Evolutionary conservation across 1,140 invertebrate species (phyloP).

Genomic region (Brachionus asplanchnoidis): DNA sequence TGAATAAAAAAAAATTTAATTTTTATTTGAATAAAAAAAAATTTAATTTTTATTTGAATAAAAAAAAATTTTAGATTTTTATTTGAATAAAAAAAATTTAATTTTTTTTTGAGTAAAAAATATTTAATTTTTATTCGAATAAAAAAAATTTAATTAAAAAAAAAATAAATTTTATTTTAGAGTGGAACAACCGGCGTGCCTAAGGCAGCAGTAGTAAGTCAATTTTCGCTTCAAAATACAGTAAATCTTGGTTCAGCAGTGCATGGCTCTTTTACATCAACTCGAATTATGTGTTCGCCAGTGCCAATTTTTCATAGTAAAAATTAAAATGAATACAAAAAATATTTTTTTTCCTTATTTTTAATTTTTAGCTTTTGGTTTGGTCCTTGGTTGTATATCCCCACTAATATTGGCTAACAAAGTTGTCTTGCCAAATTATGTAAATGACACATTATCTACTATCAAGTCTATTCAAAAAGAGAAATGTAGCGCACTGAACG

Average conservation of each 20-base stretch:
- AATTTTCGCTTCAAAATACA: slow-evolving; percentile 27
- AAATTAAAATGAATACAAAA: background rate
- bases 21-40: background rate
- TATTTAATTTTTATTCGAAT: background rate
- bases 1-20: background rate
- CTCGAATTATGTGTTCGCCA: background rate
- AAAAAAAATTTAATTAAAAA: background rate
- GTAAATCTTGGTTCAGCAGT: background rate
- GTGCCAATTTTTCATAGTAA: slow-evolving; percentile 34
- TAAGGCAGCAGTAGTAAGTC: background rate
- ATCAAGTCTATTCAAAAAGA: slow-evolving; percentile 66
- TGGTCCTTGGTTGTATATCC: slow-evolving; percentile 65
- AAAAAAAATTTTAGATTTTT: background rate
- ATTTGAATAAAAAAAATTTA: background rate
- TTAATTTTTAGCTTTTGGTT: slow-evolving; percentile 86
- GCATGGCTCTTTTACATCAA: slow-evolving; percentile 47
- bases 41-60: no score
- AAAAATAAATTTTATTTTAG: background rate
- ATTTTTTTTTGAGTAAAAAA: no score
- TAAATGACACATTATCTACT: slow-evolving; percentile 66
- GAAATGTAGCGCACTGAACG: slow-evolving; percentile 74
- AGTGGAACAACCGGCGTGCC: slow-evolving; percentile 9
- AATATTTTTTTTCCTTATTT: background rate
- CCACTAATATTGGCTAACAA: slow-evolving; percentile 66
- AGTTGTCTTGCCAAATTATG: slow-evolving; percentile 66